Evolutionary conservation across 2,888 invertebrate species (phyloP).

Genomic region (Pterobdella sp.): DNA sequence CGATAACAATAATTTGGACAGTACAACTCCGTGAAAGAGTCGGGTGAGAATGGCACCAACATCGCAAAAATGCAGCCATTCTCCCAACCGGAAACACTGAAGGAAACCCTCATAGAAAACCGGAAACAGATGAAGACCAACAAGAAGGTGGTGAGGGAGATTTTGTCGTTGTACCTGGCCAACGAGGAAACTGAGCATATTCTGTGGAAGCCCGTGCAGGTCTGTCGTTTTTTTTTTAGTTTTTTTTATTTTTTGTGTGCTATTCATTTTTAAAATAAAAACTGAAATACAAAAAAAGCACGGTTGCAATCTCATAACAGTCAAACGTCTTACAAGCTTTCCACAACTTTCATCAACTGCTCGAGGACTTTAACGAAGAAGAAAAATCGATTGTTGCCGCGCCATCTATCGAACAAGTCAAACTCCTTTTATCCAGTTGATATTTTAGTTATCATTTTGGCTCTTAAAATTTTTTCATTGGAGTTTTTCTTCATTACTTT

Average conservation of each 20-base stretch:
- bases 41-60: background rate
- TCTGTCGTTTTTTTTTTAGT: slow-evolving; percentile 47
- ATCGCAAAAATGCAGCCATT: slow-evolving; percentile 2
- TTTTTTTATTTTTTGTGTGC: background rate
- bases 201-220: slow-evolving; percentile 83
- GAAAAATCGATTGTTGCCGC: slow-evolving; percentile 68
- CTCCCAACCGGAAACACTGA: background rate
- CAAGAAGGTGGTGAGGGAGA: slow-evolving; percentile 53
- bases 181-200: slow-evolving; percentile 95
- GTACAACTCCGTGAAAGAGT: background rate
- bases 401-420: slow-evolving; percentile 85
- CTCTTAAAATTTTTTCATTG: too few relatives aligned
- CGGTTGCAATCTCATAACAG: slow-evolving; percentile 38
- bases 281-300: background rate
- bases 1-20: background rate
- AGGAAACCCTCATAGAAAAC: slow-evolving; percentile 6
- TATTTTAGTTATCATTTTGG: too few relatives aligned
- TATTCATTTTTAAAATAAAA: background rate
- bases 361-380: slow-evolving; percentile 66
- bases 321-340: slow-evolving; percentile 72
- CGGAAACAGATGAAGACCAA: background rate
- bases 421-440: background rate
- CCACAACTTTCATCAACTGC: slow-evolving; percentile 69
- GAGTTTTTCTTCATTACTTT: too few relatives aligned
- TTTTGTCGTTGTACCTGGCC: slow-evolving; percentile 88